A percentile compares a stretch with the other conserved stretches of the same genome.
These are phyloP conservation scores for Saimiri boliviensis DNA, from an alignment of 2,113 vertebrate species.

Conservation along the genomic window DNA sequence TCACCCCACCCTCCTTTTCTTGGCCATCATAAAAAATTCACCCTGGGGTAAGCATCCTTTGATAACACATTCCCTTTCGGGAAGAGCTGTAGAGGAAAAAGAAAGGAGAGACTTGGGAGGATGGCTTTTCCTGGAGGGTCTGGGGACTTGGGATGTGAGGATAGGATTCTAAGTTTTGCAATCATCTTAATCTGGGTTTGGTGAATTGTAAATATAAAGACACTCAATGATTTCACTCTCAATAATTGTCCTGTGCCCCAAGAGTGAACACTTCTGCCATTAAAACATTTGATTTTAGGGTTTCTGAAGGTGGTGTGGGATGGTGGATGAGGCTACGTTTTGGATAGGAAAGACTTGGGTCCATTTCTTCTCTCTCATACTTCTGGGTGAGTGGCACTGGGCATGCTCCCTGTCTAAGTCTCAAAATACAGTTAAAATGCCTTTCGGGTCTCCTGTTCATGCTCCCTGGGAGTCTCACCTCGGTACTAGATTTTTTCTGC, in stretches of 20 bases:
- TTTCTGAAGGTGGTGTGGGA: not conserved
- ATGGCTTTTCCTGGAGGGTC: not conserved
- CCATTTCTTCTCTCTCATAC: not conserved
- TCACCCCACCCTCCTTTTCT: not conserved
- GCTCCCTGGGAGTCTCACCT: not conserved
- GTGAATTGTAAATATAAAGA: not conserved
- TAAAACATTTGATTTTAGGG: not conserved
- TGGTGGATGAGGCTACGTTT: not conserved
- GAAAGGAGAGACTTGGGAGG: not conserved
- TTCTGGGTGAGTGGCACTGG: not conserved
- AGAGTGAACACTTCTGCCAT: not conserved
- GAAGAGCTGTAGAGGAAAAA: not conserved
- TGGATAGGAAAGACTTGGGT: not conserved
- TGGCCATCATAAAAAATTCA: not conserved
- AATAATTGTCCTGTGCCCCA: not conserved
- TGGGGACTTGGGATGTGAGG: not conserved
- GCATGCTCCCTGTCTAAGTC: not conserved
- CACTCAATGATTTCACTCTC: not conserved
- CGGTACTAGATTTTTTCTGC: not conserved
- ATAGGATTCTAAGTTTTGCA: not conserved
- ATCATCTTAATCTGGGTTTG: not conserved
- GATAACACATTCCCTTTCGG: not conserved
- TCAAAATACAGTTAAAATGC: not conserved
- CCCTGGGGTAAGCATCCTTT: not conserved
- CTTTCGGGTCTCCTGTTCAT: not conserved